Evolutionary conservation across 2,797 vertebrate genomes (phyloP).

Genomic region (Myiothlypis chrysogaster): DNA sequence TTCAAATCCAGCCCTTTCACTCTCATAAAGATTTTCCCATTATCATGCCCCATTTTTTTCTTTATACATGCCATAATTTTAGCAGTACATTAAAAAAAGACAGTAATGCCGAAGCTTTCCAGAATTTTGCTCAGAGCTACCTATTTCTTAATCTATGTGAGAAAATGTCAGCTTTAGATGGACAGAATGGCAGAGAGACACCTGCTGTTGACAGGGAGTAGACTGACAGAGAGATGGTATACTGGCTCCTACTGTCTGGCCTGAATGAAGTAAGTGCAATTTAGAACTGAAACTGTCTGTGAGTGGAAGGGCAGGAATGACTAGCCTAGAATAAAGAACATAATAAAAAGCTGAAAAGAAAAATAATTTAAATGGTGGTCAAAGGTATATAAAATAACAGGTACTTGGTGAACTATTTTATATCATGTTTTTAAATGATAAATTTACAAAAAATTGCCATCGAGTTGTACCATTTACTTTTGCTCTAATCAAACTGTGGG

Average conservation of each 20-base stretch:
- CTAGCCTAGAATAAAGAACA: background rate
- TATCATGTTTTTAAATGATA: background rate
- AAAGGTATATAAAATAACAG: background rate
- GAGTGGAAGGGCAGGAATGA: background rate
- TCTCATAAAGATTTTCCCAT: background rate
- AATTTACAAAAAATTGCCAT: background rate
- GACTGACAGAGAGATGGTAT: background rate
- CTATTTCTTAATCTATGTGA: background rate
- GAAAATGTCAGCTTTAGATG: background rate
- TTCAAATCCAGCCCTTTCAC: background rate
- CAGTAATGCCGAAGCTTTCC: background rate
- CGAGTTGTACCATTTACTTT: background rate
- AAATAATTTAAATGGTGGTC: background rate
- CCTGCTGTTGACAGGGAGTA: background rate
- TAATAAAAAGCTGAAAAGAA: background rate
- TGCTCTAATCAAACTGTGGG: background rate
- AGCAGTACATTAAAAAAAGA: background rate
- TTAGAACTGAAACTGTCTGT: background rate
- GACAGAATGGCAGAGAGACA: background rate
- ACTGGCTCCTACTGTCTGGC: background rate
- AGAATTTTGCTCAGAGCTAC: background rate
- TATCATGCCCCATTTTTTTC: background rate
- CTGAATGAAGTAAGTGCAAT: background rate
- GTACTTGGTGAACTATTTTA: background rate
- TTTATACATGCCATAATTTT: background rate